Base-by-base conservation (phyloP, 2,797 vertebrate species). In the Danio aesculapii region DNA sequence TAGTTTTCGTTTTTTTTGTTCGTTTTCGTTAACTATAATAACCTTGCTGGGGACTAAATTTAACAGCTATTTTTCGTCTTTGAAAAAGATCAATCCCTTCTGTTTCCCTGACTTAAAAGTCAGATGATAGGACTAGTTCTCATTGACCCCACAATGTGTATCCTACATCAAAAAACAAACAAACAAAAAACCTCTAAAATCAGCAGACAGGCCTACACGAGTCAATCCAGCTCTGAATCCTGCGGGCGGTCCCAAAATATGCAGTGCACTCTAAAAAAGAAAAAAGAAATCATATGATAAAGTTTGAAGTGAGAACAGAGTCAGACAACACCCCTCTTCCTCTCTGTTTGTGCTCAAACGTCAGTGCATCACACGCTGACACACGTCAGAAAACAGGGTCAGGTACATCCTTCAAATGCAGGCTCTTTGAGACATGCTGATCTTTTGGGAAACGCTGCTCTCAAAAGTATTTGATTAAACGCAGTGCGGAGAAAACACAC, bases 381-480 rank as follows among this genome's bases (percentile, higher is more conserved):
- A 76, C 66, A 52, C 69, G 66, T 82, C 72, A 81, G 71, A 74
- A 75, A 83, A 80, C 71, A 81, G 70, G 77, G 82, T 79, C 82
- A 84, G 72, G 78, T 73, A 70, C 70, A 67, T 63, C 64, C 62
- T 73, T 83, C 72, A 68, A 69, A 68, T 8, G 8, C 52, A 41
- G 59, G 57, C 63, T 64, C 66, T 30, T 55, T 50, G 66, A 61
- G 71, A 67, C 63, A 55, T 70, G 12, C 63, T 75, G 70, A 78
- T 79, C 81, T 78, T 69, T 68, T 44, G 71, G 64, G 71, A 79
- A 83, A 79, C 21, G 49, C 59, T 81, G 72, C 75, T 59, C 71
- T 61, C 83, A 75, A 69, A 50, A 39, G 43, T 79, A 67, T 79
- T 78, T 84, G 70, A 84, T 84, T 84, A 82, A 66, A 81, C 68